Base-by-base conservation (phyloP, 2,888 invertebrate species). In the Drosophila hawaiiensis region DNA sequence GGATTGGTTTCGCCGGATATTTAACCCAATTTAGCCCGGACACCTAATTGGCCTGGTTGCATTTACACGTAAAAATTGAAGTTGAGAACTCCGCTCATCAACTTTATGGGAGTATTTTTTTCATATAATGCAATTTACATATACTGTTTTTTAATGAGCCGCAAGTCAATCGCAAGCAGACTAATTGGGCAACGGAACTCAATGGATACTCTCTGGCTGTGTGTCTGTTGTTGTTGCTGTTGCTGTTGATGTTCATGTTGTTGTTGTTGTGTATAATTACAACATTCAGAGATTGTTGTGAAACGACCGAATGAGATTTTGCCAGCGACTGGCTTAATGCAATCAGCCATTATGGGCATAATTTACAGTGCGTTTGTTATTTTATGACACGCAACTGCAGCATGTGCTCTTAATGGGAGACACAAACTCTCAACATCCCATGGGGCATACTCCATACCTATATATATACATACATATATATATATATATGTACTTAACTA, bases 131-230 rank as follows among this genome's bases (percentile, higher is more conserved):
- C 81, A 90, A 87, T 87, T 79, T 83, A 81, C 90, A 90, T 87
- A 89, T 87, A 87, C 89, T 87, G 90, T 90, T 89, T 90, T 87
- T 89, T 90, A 87, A 87, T 89, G 86, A 87, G 87, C 78, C 88
- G 85, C 90, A 88, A 86, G 85, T 88, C 90, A 82, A 83, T 88
- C 78, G 86, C 82, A 83, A 75, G 84, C 71, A 76, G 66, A 88
- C 89, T 87, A 87, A 85, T 85, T 85, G 85, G 86, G 58, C 80
- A 80, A 75, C 74, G 72, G 62, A 66, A 72, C 79, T 76, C 60
- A 68, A 66, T 76, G 74, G 56, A 68, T 67, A 19, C 39, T 19
- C 49, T 10, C 43, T 6, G 14, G 25, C 22, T 4, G 49, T 10
- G 10, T 12, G 19, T 50, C 58, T 49, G 28, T 29, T 47, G 43